Conservation (phyloP, 2,888 invertebrate genomes). For the Brassicogethes aeneus region DNA sequence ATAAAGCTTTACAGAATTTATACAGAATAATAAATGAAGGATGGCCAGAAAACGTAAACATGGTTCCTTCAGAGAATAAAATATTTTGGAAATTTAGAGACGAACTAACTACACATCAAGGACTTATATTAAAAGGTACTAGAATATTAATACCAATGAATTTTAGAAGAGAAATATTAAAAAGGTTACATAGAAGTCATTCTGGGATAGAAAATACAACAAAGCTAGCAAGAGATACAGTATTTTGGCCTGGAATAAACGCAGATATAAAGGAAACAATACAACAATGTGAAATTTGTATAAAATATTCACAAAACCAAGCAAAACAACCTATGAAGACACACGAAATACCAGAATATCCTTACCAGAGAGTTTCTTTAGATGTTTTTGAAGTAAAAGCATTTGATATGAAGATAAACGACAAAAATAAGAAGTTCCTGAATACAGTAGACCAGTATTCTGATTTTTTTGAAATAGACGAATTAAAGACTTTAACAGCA, state of each 20-base stretch:
- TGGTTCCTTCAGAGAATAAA: slow-evolving; percentile 4
- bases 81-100: slow-evolving; percentile 4
- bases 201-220: slow-evolving; percentile 8
- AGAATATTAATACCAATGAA: slow-evolving; percentile 5
- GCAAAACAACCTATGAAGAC: too few relatives aligned
- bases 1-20: neutral
- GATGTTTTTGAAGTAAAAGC: slow-evolving; percentile 9
- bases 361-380: slow-evolving; percentile 15
- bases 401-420: slow-evolving; percentile 4
- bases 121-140: slow-evolving; percentile 5
- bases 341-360: slow-evolving; percentile 11
- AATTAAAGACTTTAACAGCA: slow-evolving; percentile 6
- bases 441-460: slow-evolving; percentile 19
- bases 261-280: too few relatives aligned
- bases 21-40: neutral
- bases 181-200: slow-evolving; percentile 7
- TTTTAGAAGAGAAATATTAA: slow-evolving; percentile 4
- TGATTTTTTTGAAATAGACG: slow-evolving; percentile 17
- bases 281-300: too few relatives aligned
- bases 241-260: slow-evolving; percentile 7
- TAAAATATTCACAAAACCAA: too few relatives aligned
- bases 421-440: slow-evolving; percentile 9
- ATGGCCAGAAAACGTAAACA: neutral
- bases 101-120: slow-evolving; percentile 5
- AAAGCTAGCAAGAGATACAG: slow-evolving; percentile 4